Evolutionary conservation across 2,888 invertebrate species (phyloP), one percentile per base, ranked within the genome.

Genomic region (Nudaria mundana): DNA sequence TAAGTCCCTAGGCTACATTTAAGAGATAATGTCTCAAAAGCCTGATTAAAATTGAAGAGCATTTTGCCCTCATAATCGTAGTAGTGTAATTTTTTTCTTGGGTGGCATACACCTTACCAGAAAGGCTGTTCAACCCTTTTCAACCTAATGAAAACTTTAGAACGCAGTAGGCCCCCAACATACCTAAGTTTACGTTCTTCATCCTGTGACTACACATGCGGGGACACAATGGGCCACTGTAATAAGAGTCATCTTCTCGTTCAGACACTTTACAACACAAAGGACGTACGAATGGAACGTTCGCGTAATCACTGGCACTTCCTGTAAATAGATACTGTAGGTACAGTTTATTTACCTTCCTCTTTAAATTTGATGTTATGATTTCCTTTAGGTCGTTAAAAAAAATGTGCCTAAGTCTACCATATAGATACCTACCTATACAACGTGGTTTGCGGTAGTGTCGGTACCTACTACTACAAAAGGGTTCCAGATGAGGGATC

Each of bases 241-340:
- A 77, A 76, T 72, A 56, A 74, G 67, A 55, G 62, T 66, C 70
- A 81, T 81, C 71, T 77, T 71, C 76, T 76, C 70, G 75, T 77
- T 75, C 69, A 61, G 66, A 63, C 79, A 80, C 74, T 78, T 80
- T 71, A 66, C 56, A 41, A 57, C 64, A 86, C 85, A 86, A 86
- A 67, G 78, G 63, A 56, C 53, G 59, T 47, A 44, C 49, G 69
- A 71, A 71, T 78, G 63, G 75, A 77, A 71, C 61, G 69, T 68
- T 79, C 77, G 68, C 66, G 61, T 66, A 63, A 29, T 56, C 56
- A 56, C 48, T 57, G 56, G 53, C 46, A 72, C 81, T 75, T 81
- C 79, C 78, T 81, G 81, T 76, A 71, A 77, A 76, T 77, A 75
- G 64, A 61, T 61, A 55, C 50, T 66, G 51, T 61, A 52, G 33